Evolutionary conservation across 2,113 vertebrate genomes (phyloP).

Genomic region (Caranx melampygus): DNA sequence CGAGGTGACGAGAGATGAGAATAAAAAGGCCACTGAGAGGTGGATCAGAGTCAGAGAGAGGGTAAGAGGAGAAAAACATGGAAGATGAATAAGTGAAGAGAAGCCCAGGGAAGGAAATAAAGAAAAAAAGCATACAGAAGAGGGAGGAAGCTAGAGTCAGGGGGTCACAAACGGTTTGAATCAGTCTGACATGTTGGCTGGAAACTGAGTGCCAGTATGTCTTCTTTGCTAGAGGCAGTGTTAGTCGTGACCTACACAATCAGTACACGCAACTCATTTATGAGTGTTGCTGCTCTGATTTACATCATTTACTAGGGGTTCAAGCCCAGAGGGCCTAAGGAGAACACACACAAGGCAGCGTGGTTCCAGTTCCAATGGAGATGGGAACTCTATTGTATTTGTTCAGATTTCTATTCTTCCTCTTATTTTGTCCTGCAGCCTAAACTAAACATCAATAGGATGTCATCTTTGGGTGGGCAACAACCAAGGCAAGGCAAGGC

Average conservation of each 20-base stretch:
- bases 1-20: background rate
- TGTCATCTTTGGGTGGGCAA: too few species aligned
- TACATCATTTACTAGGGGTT: too few species aligned
- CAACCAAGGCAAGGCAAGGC: too few species aligned
- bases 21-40: background rate
- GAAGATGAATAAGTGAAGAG: background rate
- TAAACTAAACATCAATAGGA: too few species aligned
- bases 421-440: too few species aligned
- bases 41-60: background rate
- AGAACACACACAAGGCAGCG: too few species aligned
- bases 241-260: slow-evolving; percentile 1
- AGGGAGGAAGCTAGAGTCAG: background rate
- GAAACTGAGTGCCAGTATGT: slow-evolving; percentile 3
- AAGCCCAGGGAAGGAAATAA: background rate
- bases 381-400: too few species aligned
- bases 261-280: background rate
- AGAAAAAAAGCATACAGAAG: background rate
- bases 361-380: too few species aligned
- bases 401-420: too few species aligned
- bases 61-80: background rate
- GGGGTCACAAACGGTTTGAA: background rate
- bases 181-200: background rate
- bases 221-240: background rate
- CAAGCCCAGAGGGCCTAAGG: too few species aligned
- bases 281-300: too few species aligned